Evolutionary conservation across 1,140 invertebrate species (phyloP).

Genomic region (Sycophaga agraensis): DNA sequence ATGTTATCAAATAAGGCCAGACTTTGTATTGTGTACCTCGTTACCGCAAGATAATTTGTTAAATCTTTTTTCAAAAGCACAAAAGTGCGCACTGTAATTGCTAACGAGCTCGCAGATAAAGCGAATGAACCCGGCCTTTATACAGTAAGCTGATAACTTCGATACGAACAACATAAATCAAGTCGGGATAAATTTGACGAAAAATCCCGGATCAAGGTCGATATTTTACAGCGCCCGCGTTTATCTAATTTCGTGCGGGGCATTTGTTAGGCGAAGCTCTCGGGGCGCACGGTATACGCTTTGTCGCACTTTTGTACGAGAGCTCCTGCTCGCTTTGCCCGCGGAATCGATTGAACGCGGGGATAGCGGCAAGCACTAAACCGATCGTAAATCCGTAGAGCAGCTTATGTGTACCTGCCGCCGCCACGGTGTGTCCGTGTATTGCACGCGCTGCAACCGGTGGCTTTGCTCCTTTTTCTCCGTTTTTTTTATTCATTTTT

Average conservation of each 20-base stretch:
- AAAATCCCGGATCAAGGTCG: background rate
- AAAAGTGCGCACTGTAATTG: too few species aligned
- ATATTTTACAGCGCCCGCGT: background rate
- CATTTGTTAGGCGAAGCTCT: background rate
- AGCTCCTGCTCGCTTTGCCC: slow-evolving; percentile 12
- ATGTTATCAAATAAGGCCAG: too few species aligned
- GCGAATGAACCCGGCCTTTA: too few species aligned
- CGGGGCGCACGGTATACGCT: background rate
- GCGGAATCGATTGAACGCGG: slow-evolving; percentile 35
- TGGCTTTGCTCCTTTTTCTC: slow-evolving; percentile 8
- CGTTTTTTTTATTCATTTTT: slow-evolving; percentile 6
- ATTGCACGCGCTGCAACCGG: slow-evolving; percentile 1
- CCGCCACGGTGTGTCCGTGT: background rate
- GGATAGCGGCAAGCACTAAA: slow-evolving; percentile 29
- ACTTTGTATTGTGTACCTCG: too few species aligned
- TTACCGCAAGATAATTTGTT: too few species aligned
- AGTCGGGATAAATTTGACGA: background rate
- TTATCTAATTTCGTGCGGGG: slow-evolving; percentile 19
- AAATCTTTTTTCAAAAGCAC: too few species aligned
- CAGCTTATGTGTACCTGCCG: slow-evolving; percentile 21
- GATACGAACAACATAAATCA: background rate
- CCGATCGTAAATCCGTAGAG: slow-evolving; percentile 45
- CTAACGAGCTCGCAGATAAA: too few species aligned
- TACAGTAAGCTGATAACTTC: too few species aligned
- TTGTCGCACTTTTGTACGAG: background rate